Base-by-base conservation (phyloP, 2,797 vertebrate genomes). In the Schizopygopsis pylzovi region DNA sequence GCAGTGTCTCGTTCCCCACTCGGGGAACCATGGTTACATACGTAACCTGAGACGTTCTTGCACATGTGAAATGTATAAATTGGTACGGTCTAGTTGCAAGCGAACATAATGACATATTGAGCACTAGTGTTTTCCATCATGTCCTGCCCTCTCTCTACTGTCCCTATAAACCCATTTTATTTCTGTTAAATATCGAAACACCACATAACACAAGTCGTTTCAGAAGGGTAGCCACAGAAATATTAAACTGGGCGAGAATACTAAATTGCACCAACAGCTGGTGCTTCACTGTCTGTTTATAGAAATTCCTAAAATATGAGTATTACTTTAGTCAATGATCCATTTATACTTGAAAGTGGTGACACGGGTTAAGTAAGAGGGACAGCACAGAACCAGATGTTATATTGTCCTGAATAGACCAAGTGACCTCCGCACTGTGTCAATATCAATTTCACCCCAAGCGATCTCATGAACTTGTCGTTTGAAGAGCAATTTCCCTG, bases 301-400 rank as follows among this genome's bases (percentile, higher is more conserved):
- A 41, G 43, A 85, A 68, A 78, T 86, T 68, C 63, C 83, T 77
- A 65, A 70, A 81, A 87, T 84, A 83, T 67, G 73, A 77, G 80
- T 61, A 81, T 82, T 81, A 65, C 82, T 81, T 70, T 81, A 82
- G 81, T 85, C 88, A 70, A 71, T 72, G 76, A 70, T 67, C 59
- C 49, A 59, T 83, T 79, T 63, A 54, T 79, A 81, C 49, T 76
- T 81, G 68, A 80, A 83, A 77, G 41, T 83, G 41, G 80, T 15
- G 39, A 67, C 59, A 63, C 22, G 83, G 80, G 81, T 59, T 75
- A 77, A 77, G 72, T 81, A 83, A 75, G 56, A 81, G 84, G 78
- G 54, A 71, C 81, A 61, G 80, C 81, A 49, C 10, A 61, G 28
- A 49, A 67, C 86, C 88, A 89, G 86, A 78, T 89, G 84, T 80